phyloP scores from a whole-genome alignment of 2,888 invertebrate species.

The Venustoraphidia nigricollis region DNA sequence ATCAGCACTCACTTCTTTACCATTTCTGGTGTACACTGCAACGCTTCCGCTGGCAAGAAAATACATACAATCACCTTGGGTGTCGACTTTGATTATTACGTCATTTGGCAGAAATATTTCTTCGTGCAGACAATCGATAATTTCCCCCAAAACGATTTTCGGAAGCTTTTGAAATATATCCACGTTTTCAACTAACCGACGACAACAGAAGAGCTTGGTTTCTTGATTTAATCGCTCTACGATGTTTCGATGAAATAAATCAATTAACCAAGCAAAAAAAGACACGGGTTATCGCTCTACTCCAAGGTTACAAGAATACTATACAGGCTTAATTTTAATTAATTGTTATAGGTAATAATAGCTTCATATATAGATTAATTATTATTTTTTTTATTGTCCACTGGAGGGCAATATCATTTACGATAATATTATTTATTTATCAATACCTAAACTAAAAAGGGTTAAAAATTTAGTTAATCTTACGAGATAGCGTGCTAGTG shows the following conservation, averaged over 20 bases:
- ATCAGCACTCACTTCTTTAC: slow-evolving; percentile 34
- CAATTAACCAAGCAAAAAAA: too few relatives aligned
- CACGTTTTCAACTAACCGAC: slow-evolving; percentile 36
- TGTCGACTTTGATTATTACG: slow-evolving; percentile 38
- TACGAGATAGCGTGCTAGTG: slow-evolving; percentile 14
- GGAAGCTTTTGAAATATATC: slow-evolving; percentile 36
- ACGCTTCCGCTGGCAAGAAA: slow-evolving; percentile 46
- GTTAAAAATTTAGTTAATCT: too few relatives aligned
- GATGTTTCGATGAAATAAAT: too few relatives aligned
- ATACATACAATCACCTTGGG: slow-evolving; percentile 44
- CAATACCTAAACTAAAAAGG: too few relatives aligned
- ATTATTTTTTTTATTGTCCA: too few relatives aligned
- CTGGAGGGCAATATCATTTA: too few relatives aligned
- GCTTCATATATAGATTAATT: too few relatives aligned
- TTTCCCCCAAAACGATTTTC: slow-evolving; percentile 29
- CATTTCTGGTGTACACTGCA: slow-evolving; percentile 38
- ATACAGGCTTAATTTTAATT: too few relatives aligned
- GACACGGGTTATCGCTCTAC: too few relatives aligned
- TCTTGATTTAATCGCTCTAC: slow-evolving; percentile 18
- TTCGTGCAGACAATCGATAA: slow-evolving; percentile 34
- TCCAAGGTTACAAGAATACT: too few relatives aligned
- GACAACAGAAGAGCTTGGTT: slow-evolving; percentile 36
- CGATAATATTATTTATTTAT: too few relatives aligned
- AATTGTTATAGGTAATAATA: too few relatives aligned
- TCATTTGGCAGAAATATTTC: slow-evolving; percentile 46